phyloP scores from a whole-genome alignment of 1,140 invertebrate species.

The Drosophila virilis region DNA sequence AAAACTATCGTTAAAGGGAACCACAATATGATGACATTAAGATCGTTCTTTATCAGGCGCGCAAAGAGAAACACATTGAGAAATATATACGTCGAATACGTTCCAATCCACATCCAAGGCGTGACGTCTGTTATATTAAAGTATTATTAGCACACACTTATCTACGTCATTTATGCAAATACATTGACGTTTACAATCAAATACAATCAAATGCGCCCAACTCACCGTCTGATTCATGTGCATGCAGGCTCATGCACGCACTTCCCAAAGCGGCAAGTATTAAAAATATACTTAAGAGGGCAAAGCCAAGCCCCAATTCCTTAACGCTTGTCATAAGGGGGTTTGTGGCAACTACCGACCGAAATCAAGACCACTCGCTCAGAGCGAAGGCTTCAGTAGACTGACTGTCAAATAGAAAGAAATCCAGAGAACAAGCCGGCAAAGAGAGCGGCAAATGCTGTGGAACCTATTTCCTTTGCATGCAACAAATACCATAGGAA shows the following conservation, averaged over 20 bases:
- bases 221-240: neutral
- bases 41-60: neutral
- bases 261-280: neutral
- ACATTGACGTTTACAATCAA: no score
- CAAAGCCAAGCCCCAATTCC: neutral
- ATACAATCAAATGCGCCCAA: no score
- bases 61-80: conserved; percentile 2
- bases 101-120: no score
- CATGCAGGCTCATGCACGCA: neutral
- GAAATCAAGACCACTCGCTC: neutral
- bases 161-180: no score
- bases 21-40: neutral
- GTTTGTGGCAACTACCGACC: no score
- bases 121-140: no score
- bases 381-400: neutral
- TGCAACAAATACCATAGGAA: no score
- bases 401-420: neutral
- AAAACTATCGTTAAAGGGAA: neutral
- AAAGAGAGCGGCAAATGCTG: neutral
- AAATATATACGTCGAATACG: neutral
- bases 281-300: neutral
- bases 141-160: no score
- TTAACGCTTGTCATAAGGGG: neutral
- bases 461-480: neutral
- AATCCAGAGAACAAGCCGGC: no score